A percentile compares a stretch with the other conserved stretches of the same genome.
phyloP scores from a whole-genome alignment of 37 sponge, comb jelly and placozoan genomes.

The Agelas oroides region DNA sequence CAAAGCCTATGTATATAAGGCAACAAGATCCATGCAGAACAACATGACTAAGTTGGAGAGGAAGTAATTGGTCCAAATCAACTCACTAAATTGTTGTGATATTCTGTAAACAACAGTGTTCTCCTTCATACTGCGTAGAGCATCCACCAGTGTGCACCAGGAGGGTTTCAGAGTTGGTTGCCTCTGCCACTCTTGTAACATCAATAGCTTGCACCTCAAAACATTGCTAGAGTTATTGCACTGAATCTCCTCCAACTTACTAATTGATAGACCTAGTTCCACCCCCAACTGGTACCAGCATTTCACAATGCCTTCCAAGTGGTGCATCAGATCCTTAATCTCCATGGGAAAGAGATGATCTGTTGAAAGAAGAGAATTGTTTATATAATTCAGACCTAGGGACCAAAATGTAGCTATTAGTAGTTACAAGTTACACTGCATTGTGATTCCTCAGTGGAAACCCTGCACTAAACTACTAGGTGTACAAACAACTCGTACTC shows the following conservation, averaged over 20 bases:
- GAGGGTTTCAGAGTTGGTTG: neutral
- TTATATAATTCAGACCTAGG: too few species aligned
- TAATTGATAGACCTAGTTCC: neutral
- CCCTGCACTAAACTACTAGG: too few species aligned
- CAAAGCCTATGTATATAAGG: too few species aligned
- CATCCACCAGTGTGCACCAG: too few species aligned
- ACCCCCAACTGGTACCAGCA: neutral
- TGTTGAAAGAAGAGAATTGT: neutral
- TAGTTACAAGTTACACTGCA: too few species aligned
- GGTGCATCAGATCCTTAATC: neutral
- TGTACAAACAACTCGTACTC: neutral
- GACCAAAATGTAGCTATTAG: too few species aligned
- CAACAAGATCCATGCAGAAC: too few species aligned
- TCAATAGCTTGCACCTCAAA: neutral
- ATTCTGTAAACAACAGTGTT: too few species aligned
- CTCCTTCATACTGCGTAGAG: too few species aligned
- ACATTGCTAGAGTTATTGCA: neutral
- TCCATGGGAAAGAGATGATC: neutral
- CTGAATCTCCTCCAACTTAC: neutral
- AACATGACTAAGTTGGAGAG: too few species aligned
- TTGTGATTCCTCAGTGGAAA: neutral
- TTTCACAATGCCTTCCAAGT: neutral
- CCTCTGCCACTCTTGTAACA: conserved; percentile 4
- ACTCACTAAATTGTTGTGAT: too few species aligned
- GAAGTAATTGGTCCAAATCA: too few species aligned